Evolutionary conservation across 2,888 invertebrate species (phyloP).

Genomic region (Tachina lurida): DNA sequence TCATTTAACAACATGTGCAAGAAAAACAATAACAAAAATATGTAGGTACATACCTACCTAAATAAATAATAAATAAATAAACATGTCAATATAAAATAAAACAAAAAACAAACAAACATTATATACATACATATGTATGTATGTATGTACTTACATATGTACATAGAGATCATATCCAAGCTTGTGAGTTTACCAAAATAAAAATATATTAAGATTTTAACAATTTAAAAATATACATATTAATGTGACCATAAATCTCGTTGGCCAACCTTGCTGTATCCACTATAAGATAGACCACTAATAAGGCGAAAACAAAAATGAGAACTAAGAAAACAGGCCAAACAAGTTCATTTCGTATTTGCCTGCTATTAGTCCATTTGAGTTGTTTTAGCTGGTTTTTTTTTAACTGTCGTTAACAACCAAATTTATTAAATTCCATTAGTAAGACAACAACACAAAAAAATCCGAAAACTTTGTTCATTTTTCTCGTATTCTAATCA

Average conservation of each 20-base stretch:
- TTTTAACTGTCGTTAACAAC: conserved; percentile 6
- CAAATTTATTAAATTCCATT: conserved; percentile 43
- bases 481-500: neutral
- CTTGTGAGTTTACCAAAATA: conserved; percentile 1
- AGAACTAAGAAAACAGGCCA: conserved; percentile 44
- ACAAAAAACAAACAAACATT: too few species aligned
- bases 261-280: conserved; percentile 53
- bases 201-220: conserved; percentile 10
- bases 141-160: too few species aligned
- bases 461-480: conserved; percentile 10
- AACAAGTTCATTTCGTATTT: conserved; percentile 48
- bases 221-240: conserved; percentile 9
- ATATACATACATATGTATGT: too few species aligned
- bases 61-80: neutral
- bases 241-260: conserved; percentile 61
- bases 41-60: conserved; percentile 26
- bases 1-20: conserved; percentile 22
- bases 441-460: conserved; percentile 5
- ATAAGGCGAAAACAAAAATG: conserved; percentile 10
- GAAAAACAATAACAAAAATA: conserved; percentile 8
- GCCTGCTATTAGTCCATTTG: conserved; percentile 18
- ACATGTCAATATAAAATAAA: neutral
- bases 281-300: conserved; percentile 11
- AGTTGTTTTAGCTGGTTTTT: conserved; percentile 29
- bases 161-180: neutral